Evolutionary conservation across 2,888 invertebrate species (phyloP).

Genomic region (Chelonus formosanus): DNA sequence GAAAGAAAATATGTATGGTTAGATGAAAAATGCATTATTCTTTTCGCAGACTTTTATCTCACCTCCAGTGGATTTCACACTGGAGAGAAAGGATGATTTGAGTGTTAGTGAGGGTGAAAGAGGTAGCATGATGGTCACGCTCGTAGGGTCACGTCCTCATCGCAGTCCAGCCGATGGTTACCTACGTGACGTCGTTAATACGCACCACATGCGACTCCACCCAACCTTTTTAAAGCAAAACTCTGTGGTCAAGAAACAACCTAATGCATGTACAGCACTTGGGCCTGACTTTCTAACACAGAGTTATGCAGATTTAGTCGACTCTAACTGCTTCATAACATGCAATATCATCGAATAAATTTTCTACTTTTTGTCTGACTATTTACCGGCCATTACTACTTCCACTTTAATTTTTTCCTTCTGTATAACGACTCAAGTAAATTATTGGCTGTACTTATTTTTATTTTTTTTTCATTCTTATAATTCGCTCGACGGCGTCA

Average conservation of each 20-base stretch:
- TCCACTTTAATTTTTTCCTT: too few relatives aligned
- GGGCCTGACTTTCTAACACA: slow-evolving; percentile 25
- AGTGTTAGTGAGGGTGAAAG: too few relatives aligned
- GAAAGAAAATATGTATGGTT: slow-evolving; percentile 2
- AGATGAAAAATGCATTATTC: slow-evolving; percentile 34
- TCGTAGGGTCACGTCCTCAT: slow-evolving; percentile 34
- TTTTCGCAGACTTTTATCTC: slow-evolving; percentile 26
- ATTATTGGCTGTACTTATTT: too few relatives aligned
- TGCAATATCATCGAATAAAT: slow-evolving; percentile 48
- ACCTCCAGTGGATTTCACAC: slow-evolving; percentile 1
- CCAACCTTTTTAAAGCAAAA: slow-evolving; percentile 1
- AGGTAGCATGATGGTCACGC: slow-evolving; percentile 25
- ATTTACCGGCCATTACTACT: too few relatives aligned
- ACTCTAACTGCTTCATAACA: slow-evolving; percentile 56
- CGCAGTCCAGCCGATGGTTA: slow-evolving; percentile 37
- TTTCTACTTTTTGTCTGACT: too few relatives aligned
- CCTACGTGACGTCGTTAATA: slow-evolving; percentile 44
- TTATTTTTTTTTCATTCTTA: too few relatives aligned
- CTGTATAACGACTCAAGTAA: too few relatives aligned
- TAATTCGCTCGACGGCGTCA: too few relatives aligned
- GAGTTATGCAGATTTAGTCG: slow-evolving; percentile 58
- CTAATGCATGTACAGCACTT: slow-evolving; percentile 1
- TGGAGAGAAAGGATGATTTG: slow-evolving; percentile 12
- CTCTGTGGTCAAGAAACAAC: neutral
- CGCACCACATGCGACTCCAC: slow-evolving; percentile 28